A percentile compares a stretch with the other conserved stretches of the same genome.
Conservation (phyloP, 2,888 invertebrate genomes). For the Andrena minutula region DNA sequence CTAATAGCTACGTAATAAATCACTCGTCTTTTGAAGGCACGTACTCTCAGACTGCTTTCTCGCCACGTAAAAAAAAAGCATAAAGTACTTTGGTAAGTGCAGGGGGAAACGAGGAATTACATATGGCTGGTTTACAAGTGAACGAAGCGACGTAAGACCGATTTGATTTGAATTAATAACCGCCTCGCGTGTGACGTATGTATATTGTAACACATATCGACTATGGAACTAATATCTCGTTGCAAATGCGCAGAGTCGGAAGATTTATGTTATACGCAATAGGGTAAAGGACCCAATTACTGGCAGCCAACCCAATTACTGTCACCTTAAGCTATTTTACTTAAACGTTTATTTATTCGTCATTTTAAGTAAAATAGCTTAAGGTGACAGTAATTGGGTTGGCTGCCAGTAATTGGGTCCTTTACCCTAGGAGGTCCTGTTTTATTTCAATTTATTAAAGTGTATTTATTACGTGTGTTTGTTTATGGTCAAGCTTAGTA, state of each 20-base stretch:
- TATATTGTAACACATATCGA: slow-evolving; percentile 5
- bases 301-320: too few relatives aligned
- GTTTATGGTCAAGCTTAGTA: too few relatives aligned
- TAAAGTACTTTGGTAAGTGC: slow-evolving; percentile 21
- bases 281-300: too few relatives aligned
- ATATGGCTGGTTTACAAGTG: slow-evolving; percentile 22
- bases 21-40: slow-evolving; percentile 45
- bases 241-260: not conserved
- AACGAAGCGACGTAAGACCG: slow-evolving; percentile 13
- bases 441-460: slow-evolving; percentile 9
- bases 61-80: slow-evolving; percentile 44
- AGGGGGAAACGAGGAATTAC: slow-evolving; percentile 51
- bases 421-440: not conserved
- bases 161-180: slow-evolving; percentile 24
- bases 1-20: slow-evolving; percentile 58
- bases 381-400: too few relatives aligned
- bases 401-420: too few relatives aligned
- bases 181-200: slow-evolving; percentile 13
- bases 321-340: too few relatives aligned
- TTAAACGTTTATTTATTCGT: too few relatives aligned
- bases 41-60: slow-evolving; percentile 37
- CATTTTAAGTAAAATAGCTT: too few relatives aligned
- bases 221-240: slow-evolving; percentile 9
- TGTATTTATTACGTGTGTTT: too few relatives aligned
- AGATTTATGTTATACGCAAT: not conserved